Conservation (phyloP, 2,113 vertebrate genomes). For the Motacilla tschutschensis region DNA sequence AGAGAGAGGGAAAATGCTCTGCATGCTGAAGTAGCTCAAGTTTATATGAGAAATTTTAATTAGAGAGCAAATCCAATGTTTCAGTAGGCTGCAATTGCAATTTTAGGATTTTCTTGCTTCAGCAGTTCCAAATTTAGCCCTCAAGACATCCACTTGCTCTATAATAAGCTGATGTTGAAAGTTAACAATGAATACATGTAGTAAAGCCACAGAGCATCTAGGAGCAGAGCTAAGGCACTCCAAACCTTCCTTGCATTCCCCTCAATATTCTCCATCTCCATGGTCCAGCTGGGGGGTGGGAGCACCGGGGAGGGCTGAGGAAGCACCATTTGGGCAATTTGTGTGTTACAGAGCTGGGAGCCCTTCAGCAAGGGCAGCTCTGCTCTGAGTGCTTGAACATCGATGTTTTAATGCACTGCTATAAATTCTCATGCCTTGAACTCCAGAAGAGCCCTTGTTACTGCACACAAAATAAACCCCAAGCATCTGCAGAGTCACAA, state of each 20-base stretch:
- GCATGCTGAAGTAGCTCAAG: background rate
- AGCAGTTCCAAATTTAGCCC: slow-evolving; percentile 56
- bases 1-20: background rate
- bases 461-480: background rate
- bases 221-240: background rate
- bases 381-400: background rate
- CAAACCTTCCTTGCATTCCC: background rate
- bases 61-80: slow-evolving; percentile 36
- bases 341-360: background rate
- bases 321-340: background rate
- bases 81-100: slow-evolving; percentile 42
- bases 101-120: slow-evolving; percentile 39
- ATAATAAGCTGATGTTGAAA: slow-evolving; percentile 5
- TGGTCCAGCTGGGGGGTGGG: accelerated
- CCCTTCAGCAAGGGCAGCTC: background rate
- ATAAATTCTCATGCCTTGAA: background rate
- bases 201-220: slow-evolving; percentile 37
- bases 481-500: background rate
- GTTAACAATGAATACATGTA: background rate
- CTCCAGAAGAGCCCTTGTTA: background rate
- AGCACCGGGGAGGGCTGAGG: background rate
- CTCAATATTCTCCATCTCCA: background rate
- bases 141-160: slow-evolving; percentile 39
- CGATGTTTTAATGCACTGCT: background rate
- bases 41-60: slow-evolving; percentile 48